Base-by-base conservation (phyloP, 2,797 vertebrate species). In the Corythornis leucogaster region DNA sequence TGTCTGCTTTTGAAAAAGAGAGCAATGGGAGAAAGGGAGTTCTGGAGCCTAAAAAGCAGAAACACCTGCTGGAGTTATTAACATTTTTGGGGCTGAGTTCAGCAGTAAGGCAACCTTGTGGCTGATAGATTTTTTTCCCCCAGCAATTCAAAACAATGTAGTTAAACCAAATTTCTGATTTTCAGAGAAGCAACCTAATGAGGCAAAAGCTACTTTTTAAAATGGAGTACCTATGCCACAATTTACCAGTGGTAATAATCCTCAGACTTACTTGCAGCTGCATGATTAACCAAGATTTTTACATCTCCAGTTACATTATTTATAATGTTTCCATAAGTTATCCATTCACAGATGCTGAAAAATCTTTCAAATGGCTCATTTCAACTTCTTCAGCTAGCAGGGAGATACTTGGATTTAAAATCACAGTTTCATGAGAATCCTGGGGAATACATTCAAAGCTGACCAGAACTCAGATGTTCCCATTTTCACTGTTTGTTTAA, bases 1-100 rank as follows among this genome's bases (percentile, higher is more conserved):
- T 96, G 94, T 90, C 61, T 42, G 74, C 86, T 82, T 95, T 93
- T 94, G 80, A 33, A 94, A 92, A 89, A 73, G 92, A 87, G 69
- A 92, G 79, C 61, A 61, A 11, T 48, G 67, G 82, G 90, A 58
- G 51, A 79, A 91, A 92, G 73, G 69, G 86, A 91, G 74, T 92
- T 83, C 45, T 79, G 45, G 88, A 96, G 94, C 91, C 92, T 95
- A 90, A 96, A 97, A 97, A 93, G 75, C 94, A 95, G 93, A 96
- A 97, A 95, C 93, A 97, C 97, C 96, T 96, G 94, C 95, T 96
- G 87, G 90, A 96, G 89, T 96, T 97, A 97, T 95, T 97, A 97
- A 93, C 92, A 92, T 87, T 69, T 96, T 97, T 96, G 96, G 95
- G 95, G 90, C 95, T 94, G 95, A 97, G 95, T 97, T 97, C 95